Evolutionary conservation across 35 echinoderm and acorn worm species (phyloP).

Genomic region (Lytechinus variegatus): DNA sequence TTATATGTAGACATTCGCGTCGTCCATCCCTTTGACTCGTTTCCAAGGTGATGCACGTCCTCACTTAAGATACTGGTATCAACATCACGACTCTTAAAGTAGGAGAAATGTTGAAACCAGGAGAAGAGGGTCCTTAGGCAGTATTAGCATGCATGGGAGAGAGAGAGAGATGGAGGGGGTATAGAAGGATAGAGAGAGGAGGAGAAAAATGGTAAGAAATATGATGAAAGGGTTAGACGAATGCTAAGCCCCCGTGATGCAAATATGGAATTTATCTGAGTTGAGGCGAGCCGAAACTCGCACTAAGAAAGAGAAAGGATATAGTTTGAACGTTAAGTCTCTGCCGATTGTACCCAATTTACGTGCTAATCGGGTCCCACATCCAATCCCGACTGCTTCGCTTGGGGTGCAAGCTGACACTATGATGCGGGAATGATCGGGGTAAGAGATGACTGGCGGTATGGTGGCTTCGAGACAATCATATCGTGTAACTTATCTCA

Average conservation of each 20-base stretch:
- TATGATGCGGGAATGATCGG: not conserved
- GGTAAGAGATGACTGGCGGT: not conserved
- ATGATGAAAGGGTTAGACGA: not conserved
- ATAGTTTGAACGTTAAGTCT: slow-evolving; percentile 26
- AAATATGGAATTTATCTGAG: not conserved
- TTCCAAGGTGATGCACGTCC: slow-evolving; percentile 40
- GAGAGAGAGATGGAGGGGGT: not conserved
- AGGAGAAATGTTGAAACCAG: not conserved
- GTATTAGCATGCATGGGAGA: not conserved
- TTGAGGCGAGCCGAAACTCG: not conserved
- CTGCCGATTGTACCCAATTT: slow-evolving; percentile 38
- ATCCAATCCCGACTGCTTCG: not conserved
- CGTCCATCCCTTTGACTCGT: not conserved
- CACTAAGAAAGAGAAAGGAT: not conserved
- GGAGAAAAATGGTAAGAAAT: not conserved
- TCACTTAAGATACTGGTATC: not conserved
- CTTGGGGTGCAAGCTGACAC: not conserved
- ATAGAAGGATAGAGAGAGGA: not conserved
- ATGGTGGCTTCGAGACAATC: not conserved
- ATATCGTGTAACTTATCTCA: slow-evolving; percentile 7
- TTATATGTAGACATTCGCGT: not conserved
- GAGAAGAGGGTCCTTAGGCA: not conserved
- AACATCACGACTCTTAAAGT: not conserved
- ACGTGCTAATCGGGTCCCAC: slow-evolving; percentile 24
- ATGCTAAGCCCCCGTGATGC: slow-evolving; percentile 32